Conservation (phyloP, 2,113 vertebrate species). For the Trochalopteron elliotii region DNA sequence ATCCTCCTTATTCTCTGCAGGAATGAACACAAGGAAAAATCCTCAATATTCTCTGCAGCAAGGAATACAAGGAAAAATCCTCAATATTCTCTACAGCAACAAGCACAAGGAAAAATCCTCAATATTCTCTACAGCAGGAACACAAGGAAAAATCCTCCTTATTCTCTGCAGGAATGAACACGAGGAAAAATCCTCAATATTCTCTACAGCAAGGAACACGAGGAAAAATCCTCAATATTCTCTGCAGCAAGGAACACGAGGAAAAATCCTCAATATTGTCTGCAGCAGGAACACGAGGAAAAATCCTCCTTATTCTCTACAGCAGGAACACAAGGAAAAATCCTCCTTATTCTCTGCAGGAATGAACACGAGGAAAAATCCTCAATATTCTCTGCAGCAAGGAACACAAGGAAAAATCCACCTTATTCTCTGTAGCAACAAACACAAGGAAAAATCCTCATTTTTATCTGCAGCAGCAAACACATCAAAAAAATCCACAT, state of each 20-base stretch:
- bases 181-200: neutral
- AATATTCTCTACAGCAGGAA: too few relatives aligned
- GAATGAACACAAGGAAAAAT: neutral
- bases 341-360: too few relatives aligned
- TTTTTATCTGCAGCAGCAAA: neutral
- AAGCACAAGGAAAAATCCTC: neutral
- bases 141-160: neutral
- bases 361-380: too few relatives aligned
- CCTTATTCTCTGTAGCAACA: neutral
- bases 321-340: too few relatives aligned
- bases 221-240: neutral
- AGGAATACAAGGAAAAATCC: neutral
- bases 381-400: neutral
- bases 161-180: neutral
- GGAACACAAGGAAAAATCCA: neutral
- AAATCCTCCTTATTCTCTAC: too few relatives aligned
- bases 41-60: too few relatives aligned
- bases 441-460: neutral
- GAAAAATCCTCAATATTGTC: too few relatives aligned
- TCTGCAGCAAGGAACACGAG: too few relatives aligned
- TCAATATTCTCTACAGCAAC: accelerated
- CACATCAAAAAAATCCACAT: neutral
- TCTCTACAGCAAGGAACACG: too few relatives aligned
- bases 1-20: neutral
- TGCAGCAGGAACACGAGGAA: too few relatives aligned